A percentile compares a stretch with the other conserved stretches of the same genome.
phyloP scores from a whole-genome alignment of 2,797 vertebrate genomes.

The Rhynchotus rufescens region DNA sequence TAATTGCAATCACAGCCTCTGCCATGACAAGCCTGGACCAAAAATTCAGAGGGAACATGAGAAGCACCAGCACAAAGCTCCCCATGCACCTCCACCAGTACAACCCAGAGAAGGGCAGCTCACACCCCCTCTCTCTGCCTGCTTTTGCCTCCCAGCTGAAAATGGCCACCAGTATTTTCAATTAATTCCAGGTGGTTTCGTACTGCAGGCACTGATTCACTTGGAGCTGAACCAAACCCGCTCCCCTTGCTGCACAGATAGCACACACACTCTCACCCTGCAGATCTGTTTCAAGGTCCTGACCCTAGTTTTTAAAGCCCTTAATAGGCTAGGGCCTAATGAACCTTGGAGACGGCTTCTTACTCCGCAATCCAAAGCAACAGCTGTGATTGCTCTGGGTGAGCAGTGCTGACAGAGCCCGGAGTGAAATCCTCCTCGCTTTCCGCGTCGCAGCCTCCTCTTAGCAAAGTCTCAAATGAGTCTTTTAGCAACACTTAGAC shows the following conservation, averaged over 20 bases:
- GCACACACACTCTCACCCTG: neutral
- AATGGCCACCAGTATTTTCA: neutral
- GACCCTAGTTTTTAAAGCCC: slow-evolving; percentile 56
- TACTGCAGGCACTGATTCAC: neutral
- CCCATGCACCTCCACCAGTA: neutral
- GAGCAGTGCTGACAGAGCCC: neutral
- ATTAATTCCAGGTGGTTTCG: slow-evolving; percentile 36
- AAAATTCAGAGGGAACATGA: slow-evolving; percentile 13
- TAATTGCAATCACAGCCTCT: neutral
- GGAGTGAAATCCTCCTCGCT: neutral
- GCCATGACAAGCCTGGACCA: slow-evolving; percentile 1
- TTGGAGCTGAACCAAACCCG: neutral
- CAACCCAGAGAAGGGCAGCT: neutral
- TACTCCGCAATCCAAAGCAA: neutral
- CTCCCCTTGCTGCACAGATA: neutral
- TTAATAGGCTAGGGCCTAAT: slow-evolving; percentile 55
- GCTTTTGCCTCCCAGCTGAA: neutral
- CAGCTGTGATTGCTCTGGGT: slow-evolving; percentile 5
- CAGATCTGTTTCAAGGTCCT: slow-evolving; percentile 67
- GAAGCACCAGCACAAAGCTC: slow-evolving; percentile 23
- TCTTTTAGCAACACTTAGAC: neutral
- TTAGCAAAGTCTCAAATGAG: neutral
- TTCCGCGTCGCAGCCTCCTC: neutral
- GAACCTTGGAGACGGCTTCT: slow-evolving; percentile 45
- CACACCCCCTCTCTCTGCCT: neutral